Base-by-base conservation (phyloP, 2,113 vertebrate species). In the Sphaerodactylus townsendi region DNA sequence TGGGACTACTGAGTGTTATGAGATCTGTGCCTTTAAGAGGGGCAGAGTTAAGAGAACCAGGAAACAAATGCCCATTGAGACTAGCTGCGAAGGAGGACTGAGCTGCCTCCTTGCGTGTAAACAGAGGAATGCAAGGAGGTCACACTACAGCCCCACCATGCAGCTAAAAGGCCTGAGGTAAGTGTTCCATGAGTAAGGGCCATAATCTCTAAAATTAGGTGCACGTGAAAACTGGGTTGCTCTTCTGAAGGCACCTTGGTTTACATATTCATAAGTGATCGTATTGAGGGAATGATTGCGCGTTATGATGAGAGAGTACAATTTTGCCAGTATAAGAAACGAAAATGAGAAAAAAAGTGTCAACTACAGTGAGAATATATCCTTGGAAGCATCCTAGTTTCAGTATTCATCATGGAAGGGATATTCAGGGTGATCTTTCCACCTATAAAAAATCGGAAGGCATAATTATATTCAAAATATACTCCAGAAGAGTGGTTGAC, bases 381-480 rank as follows among this genome's bases (percentile, higher is more conserved):
- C 25, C 56, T 50, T 1, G 10, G 64, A 30, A 35, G 62, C 70
- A 21, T 17, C 28, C 79, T 46, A 21, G 84, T 83, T 83, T 96
- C 92, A 98, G 85, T 97, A 99, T 78, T 98, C 98, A 2, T 99
- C 98, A 10, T 91, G 94, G 90, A 99, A 99, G 25, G 98, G 98
- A 23, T 99, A 99, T 75, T 99, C 98, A 0, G 98, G 98, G 92
- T 99, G 98, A 83, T 98, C 97, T 69, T 93, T 91, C 98, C 98
- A 99, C 97, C 98, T 99, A 96, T 77, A 81, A 90, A 85, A n/a
- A 94, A 79, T 91, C 79, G 48, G 53, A 83, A 90, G 35, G 68
- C 35, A 70, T 88, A 62, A 79, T 62, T 62, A 30, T 4, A 56
- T 41, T 1, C 14, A 41, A 8, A 33, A 11, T 62, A 50, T 39